phyloP scores from a whole-genome alignment of 2,888 invertebrate species.

The Dysmachus trigonus region DNA sequence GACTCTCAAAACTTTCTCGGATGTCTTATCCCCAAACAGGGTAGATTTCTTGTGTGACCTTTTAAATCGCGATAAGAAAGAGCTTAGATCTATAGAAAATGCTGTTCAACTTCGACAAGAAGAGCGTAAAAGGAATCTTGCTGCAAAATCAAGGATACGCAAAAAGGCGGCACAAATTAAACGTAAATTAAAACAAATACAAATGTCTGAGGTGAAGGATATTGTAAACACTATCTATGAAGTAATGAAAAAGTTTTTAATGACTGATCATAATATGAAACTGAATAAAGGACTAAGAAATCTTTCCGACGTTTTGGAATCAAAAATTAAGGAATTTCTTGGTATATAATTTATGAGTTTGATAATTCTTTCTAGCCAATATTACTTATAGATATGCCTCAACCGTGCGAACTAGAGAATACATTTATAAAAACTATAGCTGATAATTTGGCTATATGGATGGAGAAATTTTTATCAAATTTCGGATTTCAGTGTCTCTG shows the following conservation, averaged over 20 bases:
- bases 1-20: conserved; percentile 54
- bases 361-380: background rate
- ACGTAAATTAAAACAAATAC: conserved; percentile 53
- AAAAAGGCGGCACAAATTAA: background rate
- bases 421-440: conserved; percentile 59
- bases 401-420: conserved; percentile 40
- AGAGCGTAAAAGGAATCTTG: conserved; percentile 57
- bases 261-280: conserved; percentile 57
- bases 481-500: conserved; percentile 54
- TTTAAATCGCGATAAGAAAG: conserved; percentile 53
- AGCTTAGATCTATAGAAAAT: conserved; percentile 55
- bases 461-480: conserved; percentile 60
- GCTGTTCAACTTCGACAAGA: conserved; percentile 59
- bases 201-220: conserved; percentile 57
- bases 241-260: conserved; percentile 59
- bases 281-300: conserved; percentile 49
- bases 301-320: conserved; percentile 56
- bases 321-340: conserved; percentile 57
- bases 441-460: conserved; percentile 61
- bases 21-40: conserved; percentile 54
- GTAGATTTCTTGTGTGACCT: conserved; percentile 53
- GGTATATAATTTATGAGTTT: conserved; percentile 51
- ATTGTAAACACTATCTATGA: conserved; percentile 59
- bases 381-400: conserved; percentile 53
- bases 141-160: conserved; percentile 49